Base-by-base conservation (phyloP, 2,113 vertebrate species). In the Arothron firmamentum region DNA sequence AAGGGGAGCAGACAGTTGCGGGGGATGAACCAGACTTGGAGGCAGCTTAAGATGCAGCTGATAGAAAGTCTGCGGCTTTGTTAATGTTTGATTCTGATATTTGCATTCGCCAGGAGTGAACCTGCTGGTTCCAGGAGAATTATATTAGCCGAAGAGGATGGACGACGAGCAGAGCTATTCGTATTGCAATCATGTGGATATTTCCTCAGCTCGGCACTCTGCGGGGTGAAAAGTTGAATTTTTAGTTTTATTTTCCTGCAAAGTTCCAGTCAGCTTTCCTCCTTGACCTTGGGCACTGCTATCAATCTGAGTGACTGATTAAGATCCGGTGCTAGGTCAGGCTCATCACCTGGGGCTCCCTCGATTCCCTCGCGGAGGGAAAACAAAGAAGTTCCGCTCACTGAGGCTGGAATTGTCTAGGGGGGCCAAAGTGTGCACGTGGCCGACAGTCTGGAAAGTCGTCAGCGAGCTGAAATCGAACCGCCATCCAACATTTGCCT, bases 251-350 rank as follows among this genome's bases (percentile, higher is more conserved):
- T 15, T 9, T 16, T 28, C 11, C 31, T n/a, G 12, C 56, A 51
- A 47, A 79, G 62, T 60, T 64, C 57, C 60, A 72, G 60, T 46
- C 59, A 69, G 34, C 75, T 66, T 70, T 70, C 62, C 65, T 49
- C 57, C 11, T 34, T 62, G 69, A 46, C 84, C 70, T 6, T 31
- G 28, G 67, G 81, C 61, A 16, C 4, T 5, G 56, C 67, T 56
- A 55, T 69, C 64, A 64, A 56, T 17, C 9, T 60, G 68, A 67
- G 72, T 70, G 71, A 83, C 74, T 74, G 78, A 87, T 83, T 67
- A 57, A 65, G 61, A 76, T 63, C 57, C 18, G 52, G 64, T 5
- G 18, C 54, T 17, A 34, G 42, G 74, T 65, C 47, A 13, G 54
- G 65, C 34, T 78, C 52, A 4, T 6, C 7, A 68, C 77, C 71